Evolutionary conservation across 2,797 vertebrate species (phyloP).

Genomic region (Threskiornis aethiopicus): DNA sequence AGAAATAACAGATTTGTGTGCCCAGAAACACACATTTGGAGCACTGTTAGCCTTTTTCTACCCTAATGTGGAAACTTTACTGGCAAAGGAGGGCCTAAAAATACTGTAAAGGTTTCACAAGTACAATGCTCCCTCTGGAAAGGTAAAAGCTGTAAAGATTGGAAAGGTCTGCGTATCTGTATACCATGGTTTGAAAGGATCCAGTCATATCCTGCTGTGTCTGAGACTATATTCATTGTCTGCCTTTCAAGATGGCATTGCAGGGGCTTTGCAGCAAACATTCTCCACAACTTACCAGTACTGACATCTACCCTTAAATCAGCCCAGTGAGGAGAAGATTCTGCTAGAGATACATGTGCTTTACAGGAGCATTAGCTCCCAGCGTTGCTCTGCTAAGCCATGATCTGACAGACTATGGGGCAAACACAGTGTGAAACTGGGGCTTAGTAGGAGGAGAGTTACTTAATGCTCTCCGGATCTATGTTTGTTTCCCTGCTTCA

Average conservation of each 20-base stretch:
- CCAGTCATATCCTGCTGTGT: background rate
- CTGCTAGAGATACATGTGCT: background rate
- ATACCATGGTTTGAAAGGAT: background rate
- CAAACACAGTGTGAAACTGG: background rate
- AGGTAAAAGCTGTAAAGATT: background rate
- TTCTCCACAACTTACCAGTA: background rate
- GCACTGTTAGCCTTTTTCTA: conserved; percentile 40
- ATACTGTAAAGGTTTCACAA: background rate
- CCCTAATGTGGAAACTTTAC: background rate
- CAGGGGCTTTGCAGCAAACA: background rate
- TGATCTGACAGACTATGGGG: background rate
- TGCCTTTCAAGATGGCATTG: background rate
- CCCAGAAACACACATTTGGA: conserved; percentile 48
- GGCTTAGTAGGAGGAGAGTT: background rate
- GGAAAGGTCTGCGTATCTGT: background rate
- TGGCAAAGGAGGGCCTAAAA: background rate
- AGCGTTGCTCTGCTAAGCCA: background rate
- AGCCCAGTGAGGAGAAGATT: background rate
- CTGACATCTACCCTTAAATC: background rate
- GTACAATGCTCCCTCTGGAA: background rate
- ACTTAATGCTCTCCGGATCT: background rate
- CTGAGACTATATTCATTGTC: background rate
- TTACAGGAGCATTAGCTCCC: background rate
- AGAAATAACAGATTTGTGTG: conserved; percentile 63
- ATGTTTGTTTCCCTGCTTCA: background rate